Percentiles rank a stretch among this genome's conserved stretches.
Conservation (phyloP, 2,113 vertebrate genomes). For the Emydura subglobosa region DNA sequence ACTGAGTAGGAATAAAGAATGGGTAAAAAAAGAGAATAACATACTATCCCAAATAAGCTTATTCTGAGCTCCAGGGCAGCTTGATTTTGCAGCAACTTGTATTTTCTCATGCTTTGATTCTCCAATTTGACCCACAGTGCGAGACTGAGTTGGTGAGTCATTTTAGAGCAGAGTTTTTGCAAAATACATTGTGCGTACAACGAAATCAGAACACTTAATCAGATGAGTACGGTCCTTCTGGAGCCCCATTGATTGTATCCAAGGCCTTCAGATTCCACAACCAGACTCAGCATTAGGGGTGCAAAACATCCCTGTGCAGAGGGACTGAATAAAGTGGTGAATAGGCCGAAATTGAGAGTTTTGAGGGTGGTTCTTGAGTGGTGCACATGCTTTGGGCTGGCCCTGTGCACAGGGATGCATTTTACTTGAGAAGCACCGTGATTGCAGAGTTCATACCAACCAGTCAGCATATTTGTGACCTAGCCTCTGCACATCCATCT, state of each 20-base stretch:
- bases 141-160: not conserved
- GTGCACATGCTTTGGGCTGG: not conserved
- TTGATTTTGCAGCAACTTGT: not conserved
- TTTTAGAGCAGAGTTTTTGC: not conserved
- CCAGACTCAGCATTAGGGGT: not conserved
- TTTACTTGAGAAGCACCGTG: rapidly evolving
- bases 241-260: not conserved
- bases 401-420: rapidly evolving
- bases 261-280: not conserved
- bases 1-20: not conserved
- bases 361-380: not conserved
- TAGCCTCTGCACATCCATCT: too few relatives aligned
- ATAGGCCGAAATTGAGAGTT: not conserved
- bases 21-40: not conserved
- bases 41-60: not conserved
- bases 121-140: not conserved
- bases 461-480: not conserved
- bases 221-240: not conserved
- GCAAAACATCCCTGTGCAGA: not conserved
- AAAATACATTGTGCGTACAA: not conserved
- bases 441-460: not conserved
- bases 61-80: not conserved
- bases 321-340: not conserved
- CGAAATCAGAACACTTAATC: not conserved
- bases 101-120: not conserved